Conservation (phyloP, 2,113 vertebrate species). For the Otis tarda region DNA sequence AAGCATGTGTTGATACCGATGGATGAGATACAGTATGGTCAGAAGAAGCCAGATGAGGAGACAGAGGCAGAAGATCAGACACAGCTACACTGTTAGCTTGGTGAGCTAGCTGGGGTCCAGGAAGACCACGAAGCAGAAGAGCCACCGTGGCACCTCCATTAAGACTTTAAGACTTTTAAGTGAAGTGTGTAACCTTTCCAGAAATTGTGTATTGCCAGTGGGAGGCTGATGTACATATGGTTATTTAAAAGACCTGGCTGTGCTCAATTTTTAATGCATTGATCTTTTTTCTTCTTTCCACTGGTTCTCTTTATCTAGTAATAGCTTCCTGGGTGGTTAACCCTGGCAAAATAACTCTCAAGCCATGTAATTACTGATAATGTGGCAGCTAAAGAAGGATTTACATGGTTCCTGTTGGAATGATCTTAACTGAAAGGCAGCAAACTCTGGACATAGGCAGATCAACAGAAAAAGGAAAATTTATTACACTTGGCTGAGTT, state of each 20-base stretch:
- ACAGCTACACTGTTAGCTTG: not conserved
- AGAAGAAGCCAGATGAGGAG: not conserved
- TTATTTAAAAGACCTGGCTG: not conserved
- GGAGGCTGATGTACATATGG: not conserved
- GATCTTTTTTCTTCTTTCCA: not conserved
- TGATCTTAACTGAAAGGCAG: not conserved
- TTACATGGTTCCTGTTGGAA: not conserved
- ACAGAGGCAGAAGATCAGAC: not conserved
- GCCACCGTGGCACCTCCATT: not conserved
- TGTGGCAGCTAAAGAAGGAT: not conserved
- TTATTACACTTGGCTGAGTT: slow-evolving; percentile 39
- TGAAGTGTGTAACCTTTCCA: not conserved
- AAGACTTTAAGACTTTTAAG: not conserved
- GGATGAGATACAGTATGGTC: not conserved
- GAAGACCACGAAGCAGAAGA: not conserved
- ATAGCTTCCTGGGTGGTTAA: slow-evolving; percentile 1
- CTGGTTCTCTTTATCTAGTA: not conserved
- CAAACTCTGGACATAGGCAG: not conserved
- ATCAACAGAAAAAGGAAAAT: slow-evolving; percentile 15
- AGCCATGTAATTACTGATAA: not conserved
- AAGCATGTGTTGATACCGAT: not conserved
- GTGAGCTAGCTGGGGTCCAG: not conserved
- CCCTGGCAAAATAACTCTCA: not conserved
- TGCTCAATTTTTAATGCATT: not conserved
- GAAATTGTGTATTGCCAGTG: not conserved